phyloP scores from a whole-genome alignment of 1,140 invertebrate species.

The Danaus plexippus region DNA sequence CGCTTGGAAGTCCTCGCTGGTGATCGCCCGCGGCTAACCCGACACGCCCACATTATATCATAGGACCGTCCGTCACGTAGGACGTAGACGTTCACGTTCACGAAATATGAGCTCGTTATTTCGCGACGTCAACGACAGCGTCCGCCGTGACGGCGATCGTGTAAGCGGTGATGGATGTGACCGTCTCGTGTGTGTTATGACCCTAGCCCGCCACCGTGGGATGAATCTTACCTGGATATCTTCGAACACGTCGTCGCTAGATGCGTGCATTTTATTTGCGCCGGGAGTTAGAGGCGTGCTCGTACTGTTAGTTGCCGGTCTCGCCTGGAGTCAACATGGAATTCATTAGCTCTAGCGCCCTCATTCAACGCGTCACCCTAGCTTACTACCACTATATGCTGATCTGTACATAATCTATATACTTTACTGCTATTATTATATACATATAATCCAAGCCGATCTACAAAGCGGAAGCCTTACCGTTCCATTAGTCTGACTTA shows the following conservation, averaged over 20 bases:
- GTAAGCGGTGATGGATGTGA: slow-evolving; percentile 44
- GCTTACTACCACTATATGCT: background rate
- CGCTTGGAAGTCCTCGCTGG: slow-evolving; percentile 93
- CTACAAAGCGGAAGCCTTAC: slow-evolving; percentile 30
- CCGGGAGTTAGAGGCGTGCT: slow-evolving; percentile 60
- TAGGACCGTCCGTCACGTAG: slow-evolving; percentile 4
- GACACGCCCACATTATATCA: slow-evolving; percentile 63
- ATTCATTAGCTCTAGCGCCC: slow-evolving; percentile 10
- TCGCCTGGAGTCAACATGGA: slow-evolving; percentile 50
- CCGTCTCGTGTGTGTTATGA: slow-evolving; percentile 47
- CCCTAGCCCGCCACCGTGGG: slow-evolving; percentile 43
- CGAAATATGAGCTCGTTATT: slow-evolving; percentile 68
- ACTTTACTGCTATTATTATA: background rate
- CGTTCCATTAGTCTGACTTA: slow-evolving; percentile 61
- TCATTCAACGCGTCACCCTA: background rate
- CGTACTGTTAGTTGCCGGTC: slow-evolving; percentile 60
- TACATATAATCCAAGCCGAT: slow-evolving; percentile 14
- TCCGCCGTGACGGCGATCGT: slow-evolving; percentile 22
- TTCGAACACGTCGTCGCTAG: slow-evolving; percentile 68
- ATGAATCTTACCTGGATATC: slow-evolving; percentile 63
- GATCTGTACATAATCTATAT: background rate
- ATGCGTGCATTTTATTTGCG: slow-evolving; percentile 59
- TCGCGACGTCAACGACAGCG: slow-evolving; percentile 42
- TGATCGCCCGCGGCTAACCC: slow-evolving; percentile 83
- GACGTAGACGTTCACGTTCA: slow-evolving; percentile 32